Evolutionary conservation across 2,113 vertebrate genomes (phyloP).

Genomic region (Cariama cristata): DNA sequence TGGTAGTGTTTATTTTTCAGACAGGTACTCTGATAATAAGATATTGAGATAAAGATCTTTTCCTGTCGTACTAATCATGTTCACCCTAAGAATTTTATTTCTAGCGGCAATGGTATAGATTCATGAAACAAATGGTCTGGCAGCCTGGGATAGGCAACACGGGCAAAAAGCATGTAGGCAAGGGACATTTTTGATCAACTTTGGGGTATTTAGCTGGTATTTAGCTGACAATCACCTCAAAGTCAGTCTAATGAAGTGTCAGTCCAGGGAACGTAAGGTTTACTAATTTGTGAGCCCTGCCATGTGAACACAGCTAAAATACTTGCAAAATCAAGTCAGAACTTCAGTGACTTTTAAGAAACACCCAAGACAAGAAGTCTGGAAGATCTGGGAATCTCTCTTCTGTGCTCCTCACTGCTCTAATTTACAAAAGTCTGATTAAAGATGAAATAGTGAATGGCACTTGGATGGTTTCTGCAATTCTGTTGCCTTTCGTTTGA

Average conservation of each 20-base stretch:
- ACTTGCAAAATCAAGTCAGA: not conserved
- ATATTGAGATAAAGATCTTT: not conserved
- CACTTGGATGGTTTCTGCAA: not conserved
- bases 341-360: not conserved
- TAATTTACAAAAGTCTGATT: not conserved
- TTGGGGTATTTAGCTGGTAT: not conserved
- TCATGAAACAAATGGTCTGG: not conserved
- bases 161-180: not conserved
- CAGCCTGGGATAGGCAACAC: not conserved
- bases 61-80: not conserved
- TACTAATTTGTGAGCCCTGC: not conserved
- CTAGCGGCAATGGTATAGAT: not conserved
- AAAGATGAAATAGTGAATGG: not conserved
- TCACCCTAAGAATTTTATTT: not conserved
- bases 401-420: not conserved
- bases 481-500: not conserved
- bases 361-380: not conserved
- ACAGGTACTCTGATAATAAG: not conserved
- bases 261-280: not conserved
- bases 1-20: not conserved
- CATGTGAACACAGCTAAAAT: not conserved
- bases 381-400: not conserved
- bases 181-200: not conserved
- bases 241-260: not conserved
- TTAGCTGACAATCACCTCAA: not conserved